Base-by-base conservation (phyloP, 2,113 vertebrate species). In the Fregetta grallaria region DNA sequence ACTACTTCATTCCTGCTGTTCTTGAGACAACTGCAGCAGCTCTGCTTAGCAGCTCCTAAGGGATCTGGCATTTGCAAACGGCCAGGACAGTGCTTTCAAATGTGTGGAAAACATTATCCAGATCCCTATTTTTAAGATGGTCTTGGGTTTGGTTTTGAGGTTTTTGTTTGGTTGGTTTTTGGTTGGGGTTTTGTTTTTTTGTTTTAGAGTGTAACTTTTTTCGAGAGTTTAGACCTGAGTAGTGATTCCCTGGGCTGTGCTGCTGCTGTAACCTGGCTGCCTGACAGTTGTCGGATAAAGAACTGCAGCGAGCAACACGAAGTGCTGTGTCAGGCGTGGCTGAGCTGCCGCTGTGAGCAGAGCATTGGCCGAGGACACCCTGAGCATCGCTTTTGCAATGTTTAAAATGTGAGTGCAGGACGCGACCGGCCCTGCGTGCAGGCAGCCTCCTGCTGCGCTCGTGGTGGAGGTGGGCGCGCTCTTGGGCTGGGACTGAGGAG, bases 61-160 rank as follows among this genome's bases (percentile, higher is more conserved):
- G 93, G 95, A 96, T 86, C 86, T 96, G 96, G 89, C 95, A 94
- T 96, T 95, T 92, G 88, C 79, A 65, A 23, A 36, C 30, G 4
- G 91, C 95, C 94, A 95, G 89, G 77, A 89, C 89, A 49, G 53
- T 5, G 62, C 86, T 93, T 82, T 75, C 77, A 82, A 15, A 36
- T 11, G 40, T 32, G 52, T 86, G 92, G 92, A 94, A 96, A 96
- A 95, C 76, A 72, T 95, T 67, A 84, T 49, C 87, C 96, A 91
- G 80, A 82, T 61, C 74, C 49, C 47, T 50, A 5, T 3, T 49
- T 86, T 67, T 92, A 27, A 85, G 42, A 71, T n/a, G 42, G n/a
- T 5, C 55, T 76, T 10, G 53, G 15, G 65, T 36, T 93, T 88
- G 58, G 32, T 77, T 81, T 75, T 7, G 7, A 45, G 36, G 27